Percentiles rank a stretch among this genome's conserved stretches.
Conservation (phyloP, 2,113 vertebrate species). For the Dinomys branickii region DNA sequence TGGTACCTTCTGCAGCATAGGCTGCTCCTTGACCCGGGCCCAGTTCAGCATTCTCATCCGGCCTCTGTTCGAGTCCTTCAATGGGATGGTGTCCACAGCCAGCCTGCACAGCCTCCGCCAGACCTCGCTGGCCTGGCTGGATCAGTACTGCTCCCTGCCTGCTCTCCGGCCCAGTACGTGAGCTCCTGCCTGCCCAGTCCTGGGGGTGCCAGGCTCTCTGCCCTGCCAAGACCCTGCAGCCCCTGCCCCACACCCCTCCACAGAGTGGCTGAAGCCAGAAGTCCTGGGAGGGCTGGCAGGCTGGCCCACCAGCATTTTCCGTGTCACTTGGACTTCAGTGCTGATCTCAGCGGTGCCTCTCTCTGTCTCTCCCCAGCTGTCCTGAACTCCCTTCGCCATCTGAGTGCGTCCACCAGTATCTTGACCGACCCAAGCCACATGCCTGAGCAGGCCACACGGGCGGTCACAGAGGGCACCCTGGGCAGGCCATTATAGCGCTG, state of each 20-base stretch:
- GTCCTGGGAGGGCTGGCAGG: not conserved
- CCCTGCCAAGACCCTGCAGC: not conserved
- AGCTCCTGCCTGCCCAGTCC: not conserved
- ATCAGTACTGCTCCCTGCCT: conserved; percentile 96
- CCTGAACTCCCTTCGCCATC: conserved; percentile 94
- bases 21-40: conserved; percentile 86
- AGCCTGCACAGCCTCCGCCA: conserved; percentile 93
- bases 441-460: conserved; percentile 92
- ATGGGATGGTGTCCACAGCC: conserved; percentile 95
- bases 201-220: not conserved
- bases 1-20: not conserved
- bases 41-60: conserved; percentile 98
- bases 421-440: conserved; percentile 92
- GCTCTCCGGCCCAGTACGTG: conserved; percentile 94
- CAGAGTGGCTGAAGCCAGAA: not conserved
- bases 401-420: conserved; percentile 95
- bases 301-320: not conserved
- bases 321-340: not conserved
- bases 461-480: conserved; percentile 86
- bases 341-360: not conserved
- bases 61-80: conserved; percentile 98
- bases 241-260: not conserved
- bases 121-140: conserved; percentile 95
- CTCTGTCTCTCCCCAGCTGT: conserved; percentile 87
- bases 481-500: conserved; percentile 76